Evolutionary conservation across 1,140 invertebrate genomes (phyloP), one percentile per base, ranked within the genome.

Genomic region (Ptiloglossa arizonensis): DNA sequence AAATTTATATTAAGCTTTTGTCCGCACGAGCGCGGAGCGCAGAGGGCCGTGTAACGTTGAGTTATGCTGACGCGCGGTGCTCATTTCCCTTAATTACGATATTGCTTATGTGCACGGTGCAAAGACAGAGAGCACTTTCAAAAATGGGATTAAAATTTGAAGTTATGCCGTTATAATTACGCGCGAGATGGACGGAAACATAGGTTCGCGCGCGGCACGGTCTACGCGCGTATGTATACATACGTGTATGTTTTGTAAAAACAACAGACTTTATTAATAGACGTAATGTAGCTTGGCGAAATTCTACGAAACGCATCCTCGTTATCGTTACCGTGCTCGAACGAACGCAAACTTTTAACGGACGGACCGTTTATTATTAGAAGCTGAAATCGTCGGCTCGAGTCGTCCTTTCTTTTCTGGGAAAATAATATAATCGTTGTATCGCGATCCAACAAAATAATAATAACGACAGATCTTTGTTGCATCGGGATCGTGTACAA

Each of bases 11-110:
- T 71, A 71, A 52, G 74, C 74, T 77, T 77, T 77, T 54, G 74
- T 77, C 54, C 35, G 50, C 11, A 19, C 19, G 22, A n/a, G 4
- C n/a, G 41, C 5, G 24, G 24, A 52, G 35, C 29, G 29, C 19
- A 41, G 11, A 41, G 24, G 29, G 44, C 8, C 46, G 17, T 48
- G 35, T 71, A 71, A 77, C 57, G 67, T 71, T 71, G 67, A 77
- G 57, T 70, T 77, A 77, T 62, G 66, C 66, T 77, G 74, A 71
- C 67, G 57, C 24, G 67, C n/a, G 24, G 19, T 24, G 66, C 67
- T 70, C 67, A 71, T 77, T 70, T 71, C 46, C 74, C 67, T 77
- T 77, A 77, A 77, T 77, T 77, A 77, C 74, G 74, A 77, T 77
- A 77, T 71, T 77, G 67, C 67, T 77, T 77, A 77, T 62, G 46